Evolutionary conservation across 2,888 invertebrate genomes (phyloP), one percentile per base, ranked within the genome.

Genomic region (Cacoxenus indagator): DNA sequence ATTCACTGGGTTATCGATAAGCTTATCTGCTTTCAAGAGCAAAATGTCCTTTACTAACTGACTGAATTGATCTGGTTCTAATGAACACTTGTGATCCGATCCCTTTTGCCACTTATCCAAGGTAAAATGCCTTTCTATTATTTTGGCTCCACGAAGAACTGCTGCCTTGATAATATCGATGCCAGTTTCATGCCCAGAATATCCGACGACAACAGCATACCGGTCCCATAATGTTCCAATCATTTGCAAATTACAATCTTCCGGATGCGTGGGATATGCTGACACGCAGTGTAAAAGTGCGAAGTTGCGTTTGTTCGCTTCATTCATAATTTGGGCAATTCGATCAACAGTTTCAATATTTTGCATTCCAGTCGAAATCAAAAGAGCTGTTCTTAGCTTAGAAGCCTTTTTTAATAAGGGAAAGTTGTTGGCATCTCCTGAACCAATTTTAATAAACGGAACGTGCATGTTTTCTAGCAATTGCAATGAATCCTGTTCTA

Each of bases 371-470:
- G 95, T 95, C 0, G 95, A 95, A 78, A 95, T 92, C 17, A 95
- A 89, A 1, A 95, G 88, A 0, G 95, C 94, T n/a, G 91, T 88
- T 2, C 90, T 87, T 70, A 90, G 90, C 43, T 89, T 89, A 0
- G 94, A 92, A 1, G 94, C 94, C 81, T 92, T 91, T 80, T 91
- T 90, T 37, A 95, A 87, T 69, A 95, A 88, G 9, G 91, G 88
- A 65, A 93, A 90, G 85, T 95, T 95, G 85, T 95, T 94, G 0
- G 93, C 92, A 88, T 95, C 95, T 0, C 95, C 95, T 0, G 95
- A 95, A 5, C 95, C 95, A 78, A 95, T 93, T 90, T 95, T 95
- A 73, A 95, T 91, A 84, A 95, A 95, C 1, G 95, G 94, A 1
- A 93, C 92, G 76, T 91, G 89, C 51, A 94, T 86, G 71, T 89